These are phyloP conservation scores for Phylloscopus trochilus DNA, from an alignment of 2,113 vertebrate genomes.

Conservation along the genomic window DNA sequence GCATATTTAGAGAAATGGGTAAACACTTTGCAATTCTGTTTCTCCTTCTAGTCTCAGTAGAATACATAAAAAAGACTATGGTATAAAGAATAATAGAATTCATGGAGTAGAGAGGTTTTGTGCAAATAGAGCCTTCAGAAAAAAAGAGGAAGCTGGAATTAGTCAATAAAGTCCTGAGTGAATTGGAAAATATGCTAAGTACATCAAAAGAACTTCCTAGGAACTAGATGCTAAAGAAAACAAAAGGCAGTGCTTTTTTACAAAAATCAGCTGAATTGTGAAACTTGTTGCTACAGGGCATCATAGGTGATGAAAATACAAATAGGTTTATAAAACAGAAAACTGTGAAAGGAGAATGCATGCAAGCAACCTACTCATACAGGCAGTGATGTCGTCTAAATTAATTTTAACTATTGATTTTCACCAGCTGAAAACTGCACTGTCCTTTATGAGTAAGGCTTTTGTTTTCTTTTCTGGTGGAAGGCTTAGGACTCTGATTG, in stretches of 20 bases:
- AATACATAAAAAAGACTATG: not conserved
- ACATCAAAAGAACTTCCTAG: not conserved
- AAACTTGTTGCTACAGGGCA: not conserved
- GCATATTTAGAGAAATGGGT: not conserved
- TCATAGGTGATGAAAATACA: not conserved
- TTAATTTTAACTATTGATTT: not conserved
- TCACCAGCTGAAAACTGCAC: not conserved
- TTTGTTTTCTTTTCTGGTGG: not conserved
- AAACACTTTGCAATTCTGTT: not conserved
- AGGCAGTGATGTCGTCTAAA: not conserved
- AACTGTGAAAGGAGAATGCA: not conserved
- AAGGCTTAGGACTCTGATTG: not conserved
- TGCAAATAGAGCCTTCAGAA: not conserved
- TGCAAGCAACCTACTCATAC: not conserved
- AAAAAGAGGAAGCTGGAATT: not conserved
- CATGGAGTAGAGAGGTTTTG: accelerated
- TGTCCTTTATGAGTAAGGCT: not conserved
- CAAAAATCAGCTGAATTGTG: not conserved
- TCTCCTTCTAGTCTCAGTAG: not conserved
- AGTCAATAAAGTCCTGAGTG: not conserved
- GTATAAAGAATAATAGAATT: not conserved
- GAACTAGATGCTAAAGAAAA: not conserved
- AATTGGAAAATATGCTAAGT: not conserved
- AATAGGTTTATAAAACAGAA: not conserved
- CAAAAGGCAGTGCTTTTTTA: not conserved